Evolutionary conservation across 2,797 vertebrate species (phyloP).

Genomic region (Myiotriccus ornatus): DNA sequence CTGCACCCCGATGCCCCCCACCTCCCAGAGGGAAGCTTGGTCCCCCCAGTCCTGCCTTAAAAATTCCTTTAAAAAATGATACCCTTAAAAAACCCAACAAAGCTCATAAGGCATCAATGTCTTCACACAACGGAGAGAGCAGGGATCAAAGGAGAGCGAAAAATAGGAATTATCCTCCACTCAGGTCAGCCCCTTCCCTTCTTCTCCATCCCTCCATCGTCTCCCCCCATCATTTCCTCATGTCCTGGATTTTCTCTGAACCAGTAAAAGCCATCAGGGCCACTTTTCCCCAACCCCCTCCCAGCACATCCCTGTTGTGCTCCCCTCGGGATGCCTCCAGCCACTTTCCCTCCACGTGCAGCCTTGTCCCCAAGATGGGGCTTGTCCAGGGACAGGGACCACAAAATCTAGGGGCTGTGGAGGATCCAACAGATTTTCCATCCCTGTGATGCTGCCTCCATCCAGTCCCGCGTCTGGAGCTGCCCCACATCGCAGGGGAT

Average conservation of each 20-base stretch:
- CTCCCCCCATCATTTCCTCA: not conserved
- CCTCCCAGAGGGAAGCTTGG: not conserved
- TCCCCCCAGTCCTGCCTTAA: not conserved
- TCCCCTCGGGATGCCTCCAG: not conserved
- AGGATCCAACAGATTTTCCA: rapidly evolving
- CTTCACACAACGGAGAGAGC: not conserved
- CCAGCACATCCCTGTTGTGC: not conserved
- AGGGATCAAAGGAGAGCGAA: not conserved
- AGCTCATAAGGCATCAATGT: not conserved
- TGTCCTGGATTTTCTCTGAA: not conserved
- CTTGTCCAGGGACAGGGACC: not conserved
- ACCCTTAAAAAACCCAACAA: not conserved
- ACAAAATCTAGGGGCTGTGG: not conserved
- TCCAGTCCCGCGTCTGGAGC: rapidly evolving
- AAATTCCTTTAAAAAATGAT: not conserved
- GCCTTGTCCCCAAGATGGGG: not conserved
- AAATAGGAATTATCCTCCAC: rapidly evolving
- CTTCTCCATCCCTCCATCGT: not conserved
- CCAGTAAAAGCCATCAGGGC: rapidly evolving
- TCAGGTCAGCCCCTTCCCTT: not conserved
- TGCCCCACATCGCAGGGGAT: too few relatives aligned
- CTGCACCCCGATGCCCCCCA: not conserved
- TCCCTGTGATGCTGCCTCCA: not conserved
- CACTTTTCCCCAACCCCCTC: not conserved
- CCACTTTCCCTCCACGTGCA: rapidly evolving